Evolutionary conservation across 2,888 invertebrate species (phyloP).

Genomic region (Stenurella melanura): DNA sequence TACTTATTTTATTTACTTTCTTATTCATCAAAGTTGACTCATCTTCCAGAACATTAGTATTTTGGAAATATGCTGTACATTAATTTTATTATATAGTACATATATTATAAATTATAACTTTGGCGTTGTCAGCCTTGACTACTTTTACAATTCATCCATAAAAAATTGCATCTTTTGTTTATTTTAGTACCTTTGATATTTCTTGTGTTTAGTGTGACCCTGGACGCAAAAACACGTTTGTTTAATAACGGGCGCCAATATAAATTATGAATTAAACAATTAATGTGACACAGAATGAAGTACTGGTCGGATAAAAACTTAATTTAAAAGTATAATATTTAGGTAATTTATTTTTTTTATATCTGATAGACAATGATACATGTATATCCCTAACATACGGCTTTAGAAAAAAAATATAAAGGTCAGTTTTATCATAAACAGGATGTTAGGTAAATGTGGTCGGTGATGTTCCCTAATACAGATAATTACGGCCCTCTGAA

Average conservation of each 20-base stretch:
- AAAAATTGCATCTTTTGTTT: slow-evolving; percentile 2
- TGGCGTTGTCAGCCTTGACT: slow-evolving; percentile 11
- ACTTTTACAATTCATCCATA: slow-evolving; percentile 8
- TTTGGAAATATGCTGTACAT: neutral
- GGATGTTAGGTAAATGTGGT: no score
- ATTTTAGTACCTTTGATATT: slow-evolving; percentile 11
- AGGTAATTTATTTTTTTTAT: neutral
- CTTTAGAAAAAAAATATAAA: no score
- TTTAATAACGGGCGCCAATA: slow-evolving; percentile 16
- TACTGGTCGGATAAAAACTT: slow-evolving; percentile 15
- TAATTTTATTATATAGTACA: neutral
- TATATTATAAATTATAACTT: neutral
- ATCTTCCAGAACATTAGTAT: neutral
- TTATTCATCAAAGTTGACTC: neutral
- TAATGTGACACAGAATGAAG: neutral
- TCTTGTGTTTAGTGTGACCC: slow-evolving; percentile 9
- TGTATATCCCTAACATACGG: no score
- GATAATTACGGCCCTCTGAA: no score
- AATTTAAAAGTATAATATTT: slow-evolving; percentile 23
- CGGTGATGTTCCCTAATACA: no score
- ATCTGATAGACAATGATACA: neutral
- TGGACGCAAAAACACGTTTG: slow-evolving; percentile 25
- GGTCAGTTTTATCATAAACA: no score
- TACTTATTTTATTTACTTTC: neutral
- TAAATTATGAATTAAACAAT: slow-evolving; percentile 5